A percentile compares a stretch with the other conserved stretches of the same genome.
Evolutionary conservation across 2,888 invertebrate genomes (phyloP).

Genomic region (Scaptomyza tumidula): DNA sequence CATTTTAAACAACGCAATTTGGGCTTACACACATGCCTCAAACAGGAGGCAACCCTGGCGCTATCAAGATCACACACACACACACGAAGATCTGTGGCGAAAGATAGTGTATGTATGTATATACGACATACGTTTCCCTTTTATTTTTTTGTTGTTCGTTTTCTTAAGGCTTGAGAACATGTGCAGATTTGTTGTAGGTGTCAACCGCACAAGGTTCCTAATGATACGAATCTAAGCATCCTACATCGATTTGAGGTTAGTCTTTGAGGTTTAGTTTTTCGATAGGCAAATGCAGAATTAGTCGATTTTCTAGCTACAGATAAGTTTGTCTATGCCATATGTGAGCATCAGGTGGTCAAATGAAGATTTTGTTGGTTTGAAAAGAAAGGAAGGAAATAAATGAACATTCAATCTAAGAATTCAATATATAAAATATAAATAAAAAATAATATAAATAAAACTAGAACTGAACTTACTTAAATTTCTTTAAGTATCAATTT

Average conservation of each 20-base stretch:
- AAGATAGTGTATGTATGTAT: conserved; percentile 28
- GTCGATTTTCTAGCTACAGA: conserved; percentile 57
- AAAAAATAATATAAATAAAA: no score
- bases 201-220: conserved; percentile 68
- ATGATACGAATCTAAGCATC: conserved; percentile 57
- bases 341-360: conserved; percentile 11
- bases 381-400: not conserved
- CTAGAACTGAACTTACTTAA: not conserved
- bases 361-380: no score
- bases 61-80: conserved; percentile 61
- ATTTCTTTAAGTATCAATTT: not conserved
- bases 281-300: conserved; percentile 52
- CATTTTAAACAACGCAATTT: conserved; percentile 80
- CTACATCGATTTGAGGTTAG: conserved; percentile 33
- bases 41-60: conserved; percentile 39
- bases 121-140: conserved; percentile 2
- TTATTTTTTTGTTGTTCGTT: not conserved
- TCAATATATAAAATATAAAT: no score
- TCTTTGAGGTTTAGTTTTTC: conserved; percentile 20
- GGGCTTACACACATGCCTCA: conserved; percentile 64
- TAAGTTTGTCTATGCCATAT: conserved; percentile 23
- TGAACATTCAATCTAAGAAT: not conserved
- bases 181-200: conserved; percentile 77
- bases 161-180: conserved; percentile 53
- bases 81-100: conserved; percentile 29